A percentile compares a stretch with the other conserved stretches of the same genome.
Conservation (phyloP, 2,113 vertebrate genomes). For the Phainopepla nitens region DNA sequence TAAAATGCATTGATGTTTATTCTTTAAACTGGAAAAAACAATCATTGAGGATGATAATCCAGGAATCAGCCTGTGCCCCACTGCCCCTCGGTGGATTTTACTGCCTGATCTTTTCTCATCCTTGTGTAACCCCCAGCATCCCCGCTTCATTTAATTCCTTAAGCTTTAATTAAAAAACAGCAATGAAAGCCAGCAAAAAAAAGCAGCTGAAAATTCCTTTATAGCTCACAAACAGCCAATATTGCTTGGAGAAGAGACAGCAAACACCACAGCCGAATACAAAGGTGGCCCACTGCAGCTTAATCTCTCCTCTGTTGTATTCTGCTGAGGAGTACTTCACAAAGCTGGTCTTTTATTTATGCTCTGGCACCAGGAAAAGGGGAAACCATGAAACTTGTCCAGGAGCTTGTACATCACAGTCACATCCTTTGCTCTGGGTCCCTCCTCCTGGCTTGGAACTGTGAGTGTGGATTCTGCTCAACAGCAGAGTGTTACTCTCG, state of each 20-base stretch:
- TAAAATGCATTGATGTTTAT: constrained; percentile 39
- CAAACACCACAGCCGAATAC: neutral
- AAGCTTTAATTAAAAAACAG: constrained; percentile 69
- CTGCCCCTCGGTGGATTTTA: constrained; percentile 16
- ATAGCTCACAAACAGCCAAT: constrained; percentile 1
- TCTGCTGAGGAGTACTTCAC: neutral
- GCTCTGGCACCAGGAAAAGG: neutral
- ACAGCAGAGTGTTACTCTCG: neutral
- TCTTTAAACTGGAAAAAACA: constrained; percentile 10
- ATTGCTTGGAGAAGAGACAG: neutral
- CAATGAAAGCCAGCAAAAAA: constrained; percentile 64
- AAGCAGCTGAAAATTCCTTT: constrained; percentile 57
- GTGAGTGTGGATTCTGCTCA: neutral
- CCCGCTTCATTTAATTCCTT: constrained; percentile 67
- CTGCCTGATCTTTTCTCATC: constrained; percentile 47
- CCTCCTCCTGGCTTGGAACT: neutral
- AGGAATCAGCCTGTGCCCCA: constrained; percentile 27
- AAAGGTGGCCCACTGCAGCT: constrained; percentile 33
- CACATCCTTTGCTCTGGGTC: neutral
- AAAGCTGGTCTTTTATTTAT: neutral
- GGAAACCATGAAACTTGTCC: neutral
- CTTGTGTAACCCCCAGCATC: constrained; percentile 46
- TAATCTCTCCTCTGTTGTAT: neutral
- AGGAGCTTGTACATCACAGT: neutral
- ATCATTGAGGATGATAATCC: constrained; percentile 42